phyloP scores from a whole-genome alignment of 2,888 invertebrate species.

The Drosophila neotestacea region DNA sequence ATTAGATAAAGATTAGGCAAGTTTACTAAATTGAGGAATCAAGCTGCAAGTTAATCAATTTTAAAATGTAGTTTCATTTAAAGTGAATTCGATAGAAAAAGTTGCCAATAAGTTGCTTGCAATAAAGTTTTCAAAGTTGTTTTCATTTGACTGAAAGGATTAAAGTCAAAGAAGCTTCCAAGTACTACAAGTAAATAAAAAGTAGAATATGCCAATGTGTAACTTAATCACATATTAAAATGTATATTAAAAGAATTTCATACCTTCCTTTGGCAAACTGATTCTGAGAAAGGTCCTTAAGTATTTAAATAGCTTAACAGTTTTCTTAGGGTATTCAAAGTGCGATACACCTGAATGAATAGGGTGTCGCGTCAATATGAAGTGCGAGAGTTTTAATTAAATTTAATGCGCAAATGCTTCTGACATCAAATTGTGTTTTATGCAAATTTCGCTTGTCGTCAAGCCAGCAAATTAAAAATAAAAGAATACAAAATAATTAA shows the following conservation, averaged over 20 bases:
- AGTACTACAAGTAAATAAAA: no score
- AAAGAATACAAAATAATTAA: slow-evolving; percentile 16
- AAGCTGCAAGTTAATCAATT: no score
- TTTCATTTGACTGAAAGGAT: no score
- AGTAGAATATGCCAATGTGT: no score
- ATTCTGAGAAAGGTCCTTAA: slow-evolving; percentile 1
- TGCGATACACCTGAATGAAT: slow-evolving; percentile 3
- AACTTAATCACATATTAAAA: no score
- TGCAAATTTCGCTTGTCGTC: slow-evolving; percentile 47
- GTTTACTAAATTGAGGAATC: no score
- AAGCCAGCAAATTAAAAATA: slow-evolving; percentile 22
- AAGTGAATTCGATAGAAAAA: no score
- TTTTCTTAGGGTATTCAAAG: slow-evolving; percentile 7
- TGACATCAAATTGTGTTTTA: slow-evolving; percentile 46
- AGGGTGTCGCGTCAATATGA: slow-evolving; percentile 25
- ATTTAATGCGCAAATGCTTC: slow-evolving; percentile 44
- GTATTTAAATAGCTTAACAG: slow-evolving; percentile 3
- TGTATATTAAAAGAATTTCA: no score
- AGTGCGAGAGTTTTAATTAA: slow-evolving; percentile 59
- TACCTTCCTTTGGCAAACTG: not conserved
- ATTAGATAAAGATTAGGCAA: not conserved
- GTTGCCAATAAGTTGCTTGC: no score
- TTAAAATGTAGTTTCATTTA: no score
- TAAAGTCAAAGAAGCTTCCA: no score
- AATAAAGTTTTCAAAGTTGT: no score